These are phyloP conservation scores for Ctenosaura bakeri DNA, from an alignment of 2,797 vertebrate genomes.

Conservation along the genomic window DNA sequence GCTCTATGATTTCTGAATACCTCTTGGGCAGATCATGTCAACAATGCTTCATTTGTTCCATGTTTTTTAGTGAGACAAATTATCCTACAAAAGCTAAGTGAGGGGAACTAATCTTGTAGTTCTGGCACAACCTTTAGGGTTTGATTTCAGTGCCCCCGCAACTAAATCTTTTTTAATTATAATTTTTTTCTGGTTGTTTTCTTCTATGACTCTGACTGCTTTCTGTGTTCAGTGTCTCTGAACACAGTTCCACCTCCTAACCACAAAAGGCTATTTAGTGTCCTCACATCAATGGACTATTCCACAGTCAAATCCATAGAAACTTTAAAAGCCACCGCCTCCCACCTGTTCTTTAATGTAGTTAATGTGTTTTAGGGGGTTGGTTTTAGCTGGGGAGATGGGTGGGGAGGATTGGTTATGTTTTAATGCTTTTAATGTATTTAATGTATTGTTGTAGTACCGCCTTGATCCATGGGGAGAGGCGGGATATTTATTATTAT, in stretches of 20 bases:
- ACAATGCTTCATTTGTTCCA: constrained; percentile 21
- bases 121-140: background rate
- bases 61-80: background rate
- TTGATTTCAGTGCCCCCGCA: background rate
- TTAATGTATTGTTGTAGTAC: too few relatives aligned
- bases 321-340: too few relatives aligned
- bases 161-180: background rate
- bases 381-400: too few relatives aligned
- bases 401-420: too few relatives aligned
- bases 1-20: rapidly evolving
- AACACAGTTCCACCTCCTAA: background rate
- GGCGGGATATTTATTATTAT: too few relatives aligned
- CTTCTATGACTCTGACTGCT: background rate
- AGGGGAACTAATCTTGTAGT: constrained; percentile 28
- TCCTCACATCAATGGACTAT: background rate
- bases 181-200: background rate
- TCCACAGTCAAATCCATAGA: too few relatives aligned
- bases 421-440: too few relatives aligned
- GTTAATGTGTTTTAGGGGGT: too few relatives aligned
- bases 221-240: rapidly evolving
- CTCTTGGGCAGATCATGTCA: background rate
- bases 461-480: too few relatives aligned
- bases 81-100: background rate
- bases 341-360: too few relatives aligned
- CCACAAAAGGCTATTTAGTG: background rate